These are phyloP conservation scores for Athalia cordata DNA, from an alignment of 2,888 invertebrate species.

Conservation along the genomic window DNA sequence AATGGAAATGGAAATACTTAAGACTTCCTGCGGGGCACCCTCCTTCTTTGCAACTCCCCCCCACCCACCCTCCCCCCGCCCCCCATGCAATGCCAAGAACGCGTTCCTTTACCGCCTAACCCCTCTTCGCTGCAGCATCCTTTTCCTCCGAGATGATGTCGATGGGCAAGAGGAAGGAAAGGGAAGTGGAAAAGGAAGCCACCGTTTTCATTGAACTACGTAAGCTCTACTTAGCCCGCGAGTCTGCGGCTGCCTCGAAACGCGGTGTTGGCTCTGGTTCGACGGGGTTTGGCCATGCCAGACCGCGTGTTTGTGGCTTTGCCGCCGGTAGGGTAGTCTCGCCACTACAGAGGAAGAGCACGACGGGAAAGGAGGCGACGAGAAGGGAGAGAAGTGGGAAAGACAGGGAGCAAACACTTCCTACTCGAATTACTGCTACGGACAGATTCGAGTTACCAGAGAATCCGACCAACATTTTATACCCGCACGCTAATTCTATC, in stretches of 20 bases:
- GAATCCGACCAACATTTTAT: constrained; percentile 21
- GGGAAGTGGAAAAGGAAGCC: neutral
- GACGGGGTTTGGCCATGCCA: constrained; percentile 68
- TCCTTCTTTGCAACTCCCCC: constrained; percentile 19
- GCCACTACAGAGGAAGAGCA: constrained; percentile 11
- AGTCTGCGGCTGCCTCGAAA: constrained; percentile 12
- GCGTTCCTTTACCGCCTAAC: constrained; percentile 17
- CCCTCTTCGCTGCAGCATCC: neutral
- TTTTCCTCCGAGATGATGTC: constrained; percentile 3
- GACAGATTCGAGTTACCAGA: constrained; percentile 26
- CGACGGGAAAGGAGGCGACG: neutral
- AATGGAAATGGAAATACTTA: constrained; percentile 51
- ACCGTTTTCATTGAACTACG: constrained; percentile 60
- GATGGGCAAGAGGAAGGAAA: no score
- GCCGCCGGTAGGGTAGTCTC: constrained; percentile 59
- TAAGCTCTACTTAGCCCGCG: constrained; percentile 64
- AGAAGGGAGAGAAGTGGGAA: neutral
- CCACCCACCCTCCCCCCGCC: neutral
- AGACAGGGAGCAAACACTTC: constrained; percentile 7
- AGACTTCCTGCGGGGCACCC: constrained; percentile 46
- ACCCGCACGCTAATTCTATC: neutral
- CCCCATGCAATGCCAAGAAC: neutral
- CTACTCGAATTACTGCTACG: constrained; percentile 38
- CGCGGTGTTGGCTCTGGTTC: constrained; percentile 71
- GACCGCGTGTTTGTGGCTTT: constrained; percentile 73